Evolutionary conservation across 2,797 vertebrate species (phyloP), one percentile per base, ranked within the genome.

Genomic region (Myotis findleyi): DNA sequence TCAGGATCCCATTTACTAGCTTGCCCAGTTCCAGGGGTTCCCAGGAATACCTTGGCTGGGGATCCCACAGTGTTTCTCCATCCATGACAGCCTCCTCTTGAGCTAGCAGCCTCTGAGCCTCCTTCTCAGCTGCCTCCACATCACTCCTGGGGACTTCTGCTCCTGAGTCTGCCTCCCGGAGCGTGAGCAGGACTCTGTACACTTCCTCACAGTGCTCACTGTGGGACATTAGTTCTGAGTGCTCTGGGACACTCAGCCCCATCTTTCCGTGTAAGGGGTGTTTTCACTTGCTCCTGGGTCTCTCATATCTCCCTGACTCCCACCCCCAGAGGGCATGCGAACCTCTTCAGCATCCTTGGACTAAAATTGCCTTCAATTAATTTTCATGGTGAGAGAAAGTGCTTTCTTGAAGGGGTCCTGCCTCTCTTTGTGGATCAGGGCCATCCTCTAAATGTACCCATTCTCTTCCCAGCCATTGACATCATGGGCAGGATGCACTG

Each of bases 171-270:
- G 96, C 96, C n/a, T 98, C 97, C 33, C 97, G 89, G 96, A 99
- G 98, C 1, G 98, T 98, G 83, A 99, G 98, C 64, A 99, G 98
- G 51, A 98, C 98, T 0, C 97, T 87, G 1, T 99, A 99, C 18
- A 98, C 98, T 41, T 99, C 99, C 77, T 99, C 98, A 51, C 99
- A 99, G 96, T 98, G 98, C 97, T 99, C 99, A 4, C 99, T 99
- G 99, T 47, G 5, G 71, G 93, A 92, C 53, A 72, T 0, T 0
- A 13, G 30, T 21, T 73, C 69, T 95, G 33, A 92, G 82, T 3
- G 17, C 66, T 53, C 82, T 18, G 9, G 21, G 27, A 38, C 23
- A n/a, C 27, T 14, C 7, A 41, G 17, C 21, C 27, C 23, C 79
- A 9, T 27, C 69, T 77, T 3, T 38, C 38, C 7, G 1, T 11